Base-by-base conservation (phyloP, 1,140 invertebrate species). In the Listronotus oregonensis region DNA sequence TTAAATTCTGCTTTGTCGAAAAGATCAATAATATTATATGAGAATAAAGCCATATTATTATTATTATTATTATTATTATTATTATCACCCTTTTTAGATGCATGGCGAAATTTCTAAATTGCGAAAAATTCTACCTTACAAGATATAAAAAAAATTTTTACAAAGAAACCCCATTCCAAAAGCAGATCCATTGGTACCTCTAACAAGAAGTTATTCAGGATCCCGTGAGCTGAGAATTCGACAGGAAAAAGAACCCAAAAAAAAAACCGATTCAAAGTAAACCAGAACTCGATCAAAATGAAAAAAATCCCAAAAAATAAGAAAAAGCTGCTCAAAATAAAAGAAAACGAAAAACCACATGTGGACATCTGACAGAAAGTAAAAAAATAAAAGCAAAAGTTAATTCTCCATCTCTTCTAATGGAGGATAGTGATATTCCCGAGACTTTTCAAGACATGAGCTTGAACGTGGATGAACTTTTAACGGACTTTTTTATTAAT, bases 401-500 rank as follows among this genome's bases (percentile, higher is more conserved):
- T 37, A 3, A 37, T 4, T 37, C 34, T 9, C 7, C 34, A 1
- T 7, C 34, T 37, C 3, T 37, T 37, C 34, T 12, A 5, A 7
- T 37, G 34, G 34, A 37, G 8, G 34, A 31, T 10, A 51, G 21
- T 31, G 49, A 51, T 11, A 31, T 7, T 32, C 21, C 4, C 14
- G 21, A 21, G 4, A 21, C 49, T 10, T 18, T 21, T 15, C 12
- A 11, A 9, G 49, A 31, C 31, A 18, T 31, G 11, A 31, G 21
- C 10, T 14, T 51, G 27, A 14, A 47, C 51, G 21, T 70, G 7
- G 71, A 72, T 44, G 32, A 42, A 7, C 17, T 71, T 32, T 44
- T 72, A n/a, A 63, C 39, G 10, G 55, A 71, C 44, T 66, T 66
- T 27, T 72, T 71, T 42, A 46, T 10, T 43, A 50, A 56, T 32